A percentile compares a stretch with the other conserved stretches of the same genome.
phyloP scores from a whole-genome alignment of 2,888 invertebrate species.

The Eupelmus urozonus region DNA sequence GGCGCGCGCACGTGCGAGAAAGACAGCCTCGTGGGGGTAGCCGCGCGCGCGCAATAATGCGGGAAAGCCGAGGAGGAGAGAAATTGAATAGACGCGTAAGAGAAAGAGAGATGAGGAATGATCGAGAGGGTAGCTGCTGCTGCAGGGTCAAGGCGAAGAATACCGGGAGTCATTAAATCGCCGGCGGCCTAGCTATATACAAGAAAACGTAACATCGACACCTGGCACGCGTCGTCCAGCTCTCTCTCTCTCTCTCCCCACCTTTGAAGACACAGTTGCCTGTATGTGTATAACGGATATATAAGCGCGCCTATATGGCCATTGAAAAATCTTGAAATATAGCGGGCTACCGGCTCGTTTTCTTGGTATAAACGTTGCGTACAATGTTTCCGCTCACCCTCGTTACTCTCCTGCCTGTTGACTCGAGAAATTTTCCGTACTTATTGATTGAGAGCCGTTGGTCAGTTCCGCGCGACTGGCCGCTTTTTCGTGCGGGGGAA shows the following conservation, averaged over 20 bases:
- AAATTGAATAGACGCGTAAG: conserved; percentile 14
- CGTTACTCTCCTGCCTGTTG: not conserved
- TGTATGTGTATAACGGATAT: conserved; percentile 17
- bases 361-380: not conserved
- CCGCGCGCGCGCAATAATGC: not conserved
- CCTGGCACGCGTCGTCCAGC: conserved; percentile 47
- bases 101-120: conserved; percentile 11
- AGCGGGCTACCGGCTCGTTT: conserved; percentile 17
- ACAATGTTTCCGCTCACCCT: conserved; percentile 14
- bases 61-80: conserved; percentile 1
- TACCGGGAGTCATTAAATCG: conserved; percentile 53
- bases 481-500: not conserved
- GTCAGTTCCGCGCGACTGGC: conserved; percentile 9
- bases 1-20: conserved; percentile 6
- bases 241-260: not conserved
- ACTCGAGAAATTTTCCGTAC: conserved; percentile 37
- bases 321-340: conserved; percentile 41
- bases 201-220: conserved; percentile 48
- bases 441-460: conserved; percentile 1
- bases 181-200: not conserved
- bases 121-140: conserved; percentile 39
- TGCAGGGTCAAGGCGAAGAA: too few relatives aligned
- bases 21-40: conserved; percentile 23
- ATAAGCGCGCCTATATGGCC: not conserved
- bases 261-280: too few relatives aligned